Evolutionary conservation across 2,797 vertebrate species (phyloP), one percentile per base, ranked within the genome.

Genomic region (Sebastes cheni): DNA sequence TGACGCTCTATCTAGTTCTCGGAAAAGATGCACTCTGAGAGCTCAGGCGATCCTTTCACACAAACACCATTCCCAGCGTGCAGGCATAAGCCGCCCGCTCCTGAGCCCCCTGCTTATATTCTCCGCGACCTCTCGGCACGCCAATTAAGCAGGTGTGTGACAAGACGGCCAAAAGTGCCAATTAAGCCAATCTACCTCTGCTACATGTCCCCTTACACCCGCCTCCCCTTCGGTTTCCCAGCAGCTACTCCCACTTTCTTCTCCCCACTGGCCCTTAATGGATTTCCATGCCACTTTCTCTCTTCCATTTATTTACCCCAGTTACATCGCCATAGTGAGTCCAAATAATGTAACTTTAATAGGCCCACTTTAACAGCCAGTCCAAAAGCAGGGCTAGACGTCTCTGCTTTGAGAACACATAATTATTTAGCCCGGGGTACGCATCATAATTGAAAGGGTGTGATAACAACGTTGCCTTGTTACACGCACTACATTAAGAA

Each of bases 141-240:
- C 91, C 94, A 95, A 95, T 96, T 95, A 95, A 88, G 82, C 86
- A 83, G 88, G 88, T 80, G 89, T 93, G 92, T 93, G 94, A 95
- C 92, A 94, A 92, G 90, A 80, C 60, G 86, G 87, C 79, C 91
- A 90, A 94, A 93, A 93, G 94, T 89, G 87, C 88, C 94, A 95
- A 95, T 95, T 95, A 95, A 85, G 84, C 87, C 93, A 86, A 90
- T 91, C 88, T 83, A 86, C 81, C 85, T 89, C 84, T 73, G 64
- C 79, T 66, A n/a, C 74, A 66, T 72, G 80, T 79, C 81, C 86
- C 74, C 67, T 77, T 73, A 34, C 34, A 68, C 75, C 72, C 39
- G 25, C 58, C 67, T 61, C 70, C 65, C 75, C 80, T 68, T 82
- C 76, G 25, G 73, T 84, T 85, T 82, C 72, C 80, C 82, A 66